phyloP scores from a whole-genome alignment of 2,888 invertebrate species.

The Cantharis rustica region DNA sequence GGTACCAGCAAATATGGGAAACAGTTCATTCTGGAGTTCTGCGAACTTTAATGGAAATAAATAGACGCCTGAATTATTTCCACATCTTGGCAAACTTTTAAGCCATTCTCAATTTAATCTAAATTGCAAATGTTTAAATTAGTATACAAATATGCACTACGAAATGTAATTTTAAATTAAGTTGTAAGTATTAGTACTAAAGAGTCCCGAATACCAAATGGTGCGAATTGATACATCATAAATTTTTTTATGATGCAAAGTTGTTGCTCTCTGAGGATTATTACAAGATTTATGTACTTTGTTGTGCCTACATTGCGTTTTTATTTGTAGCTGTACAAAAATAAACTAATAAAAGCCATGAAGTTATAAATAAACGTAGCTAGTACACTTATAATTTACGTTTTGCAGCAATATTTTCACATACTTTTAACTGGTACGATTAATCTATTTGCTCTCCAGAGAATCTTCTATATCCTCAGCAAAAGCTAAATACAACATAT shows the following conservation, averaged over 20 bases:
- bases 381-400: background rate
- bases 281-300: background rate
- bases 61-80: background rate
- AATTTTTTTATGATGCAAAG: background rate
- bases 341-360: background rate
- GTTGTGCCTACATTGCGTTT: background rate
- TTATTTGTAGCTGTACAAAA: background rate
- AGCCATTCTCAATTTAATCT: background rate
- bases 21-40: background rate
- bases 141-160: background rate
- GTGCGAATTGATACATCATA: background rate
- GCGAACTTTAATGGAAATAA: background rate
- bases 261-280: background rate
- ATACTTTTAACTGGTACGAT: background rate
- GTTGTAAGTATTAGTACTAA: background rate
- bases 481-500: background rate
- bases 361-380: background rate
- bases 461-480: background rate
- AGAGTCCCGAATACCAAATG: background rate
- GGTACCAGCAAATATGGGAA: background rate
- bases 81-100: background rate
- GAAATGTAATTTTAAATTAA: background rate
- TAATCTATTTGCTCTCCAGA: background rate
- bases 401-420: background rate
- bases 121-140: background rate